Evolutionary conservation across 2,113 vertebrate genomes (phyloP).

Genomic region (Pelusios castaneus): DNA sequence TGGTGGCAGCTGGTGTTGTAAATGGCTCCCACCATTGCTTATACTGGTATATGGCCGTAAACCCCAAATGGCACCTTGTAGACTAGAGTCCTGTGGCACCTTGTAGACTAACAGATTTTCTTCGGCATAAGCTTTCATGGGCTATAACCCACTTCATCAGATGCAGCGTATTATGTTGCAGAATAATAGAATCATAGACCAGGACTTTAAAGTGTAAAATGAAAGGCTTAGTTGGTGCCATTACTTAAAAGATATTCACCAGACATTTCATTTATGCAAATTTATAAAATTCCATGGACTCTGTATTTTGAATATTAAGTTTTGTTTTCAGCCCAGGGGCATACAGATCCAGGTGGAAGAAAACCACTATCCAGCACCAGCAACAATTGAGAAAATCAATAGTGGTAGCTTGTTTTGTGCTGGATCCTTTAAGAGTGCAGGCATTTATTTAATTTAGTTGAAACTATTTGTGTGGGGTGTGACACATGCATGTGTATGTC

Average conservation of each 20-base stretch:
- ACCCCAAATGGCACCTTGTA: background rate
- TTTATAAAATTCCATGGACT: background rate
- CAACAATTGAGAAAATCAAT: background rate
- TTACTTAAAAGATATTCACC: background rate
- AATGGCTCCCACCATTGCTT: background rate
- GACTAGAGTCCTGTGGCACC: too few relatives aligned
- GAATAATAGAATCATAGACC: background rate
- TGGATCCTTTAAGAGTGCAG: background rate
- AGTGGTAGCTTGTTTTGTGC: rapidly evolving
- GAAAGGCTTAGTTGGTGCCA: rapidly evolving
- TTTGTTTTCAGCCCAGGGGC: background rate
- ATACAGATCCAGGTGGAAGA: background rate
- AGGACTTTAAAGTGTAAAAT: background rate
- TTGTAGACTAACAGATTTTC: too few relatives aligned
- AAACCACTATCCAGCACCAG: background rate
- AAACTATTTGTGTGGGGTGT: background rate
- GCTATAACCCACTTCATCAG: too few relatives aligned
- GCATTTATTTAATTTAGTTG: background rate
- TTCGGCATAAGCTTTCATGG: too few relatives aligned
- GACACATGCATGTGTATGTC: too few relatives aligned
- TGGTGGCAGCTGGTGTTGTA: background rate
- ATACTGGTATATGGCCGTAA: background rate
- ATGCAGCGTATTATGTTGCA: background rate
- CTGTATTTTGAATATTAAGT: background rate
- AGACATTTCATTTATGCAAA: background rate